phyloP scores from a whole-genome alignment of 2,888 invertebrate genomes.

The Lasioglossum pauxillum region DNA sequence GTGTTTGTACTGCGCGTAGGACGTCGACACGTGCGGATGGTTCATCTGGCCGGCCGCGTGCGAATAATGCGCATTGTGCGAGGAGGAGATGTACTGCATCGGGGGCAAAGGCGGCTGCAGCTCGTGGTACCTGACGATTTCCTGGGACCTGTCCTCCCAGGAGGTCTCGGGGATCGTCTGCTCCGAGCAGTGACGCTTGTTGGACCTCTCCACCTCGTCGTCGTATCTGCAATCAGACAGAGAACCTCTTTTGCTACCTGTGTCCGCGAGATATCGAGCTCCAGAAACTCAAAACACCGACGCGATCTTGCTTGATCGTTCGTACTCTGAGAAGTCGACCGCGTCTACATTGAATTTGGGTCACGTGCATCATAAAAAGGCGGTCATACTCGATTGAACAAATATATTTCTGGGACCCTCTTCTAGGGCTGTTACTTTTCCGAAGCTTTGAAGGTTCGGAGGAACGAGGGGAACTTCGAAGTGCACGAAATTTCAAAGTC shows the following conservation, averaged over 20 bases:
- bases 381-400: background rate
- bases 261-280: background rate
- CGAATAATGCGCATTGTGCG: constrained; percentile 80
- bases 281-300: background rate
- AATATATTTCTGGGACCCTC: too few species aligned
- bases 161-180: constrained; percentile 65
- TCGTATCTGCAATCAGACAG: constrained; percentile 74
- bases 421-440: too few species aligned
- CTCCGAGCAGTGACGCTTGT: constrained; percentile 79
- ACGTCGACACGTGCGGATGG: constrained; percentile 74
- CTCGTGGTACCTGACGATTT: constrained; percentile 82
- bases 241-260: background rate
- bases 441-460: too few species aligned
- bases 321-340: background rate
- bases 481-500: too few species aligned
- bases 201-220: constrained; percentile 78
- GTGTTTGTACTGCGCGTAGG: constrained; percentile 84
- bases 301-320: background rate
- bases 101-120: constrained; percentile 82
- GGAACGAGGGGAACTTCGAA: too few species aligned
- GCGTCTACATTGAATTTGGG: background rate
- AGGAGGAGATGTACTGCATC: constrained; percentile 79
- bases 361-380: background rate
- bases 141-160: constrained; percentile 81
- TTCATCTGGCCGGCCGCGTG: constrained; percentile 78